Conservation (phyloP, 1,140 invertebrate genomes). For the Philaenus spumarius region DNA sequence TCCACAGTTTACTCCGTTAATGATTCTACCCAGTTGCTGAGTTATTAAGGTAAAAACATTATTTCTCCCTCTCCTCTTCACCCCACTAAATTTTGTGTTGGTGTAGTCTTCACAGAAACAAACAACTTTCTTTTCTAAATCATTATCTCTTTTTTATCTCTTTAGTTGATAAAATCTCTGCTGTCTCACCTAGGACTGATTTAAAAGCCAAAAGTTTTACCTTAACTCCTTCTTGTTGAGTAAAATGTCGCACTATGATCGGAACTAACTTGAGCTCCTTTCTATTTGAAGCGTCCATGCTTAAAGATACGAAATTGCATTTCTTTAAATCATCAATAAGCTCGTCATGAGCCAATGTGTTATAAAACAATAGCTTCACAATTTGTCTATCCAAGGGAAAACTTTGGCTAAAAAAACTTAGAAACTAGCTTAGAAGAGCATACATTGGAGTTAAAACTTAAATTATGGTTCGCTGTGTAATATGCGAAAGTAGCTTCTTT, state of each 20-base stretch:
- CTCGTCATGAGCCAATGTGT: no score
- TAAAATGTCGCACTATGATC: conserved; percentile 28
- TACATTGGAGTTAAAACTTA: no score
- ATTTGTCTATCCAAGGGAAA: conserved; percentile 15
- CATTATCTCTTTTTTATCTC: conserved; percentile 12
- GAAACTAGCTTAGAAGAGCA: no score
- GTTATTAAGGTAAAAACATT: conserved; percentile 30
- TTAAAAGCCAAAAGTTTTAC: conserved; percentile 28
- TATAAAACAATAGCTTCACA: no score
- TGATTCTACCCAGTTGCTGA: conserved; percentile 16
- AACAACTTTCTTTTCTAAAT: conserved; percentile 29
- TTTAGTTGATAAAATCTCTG: conserved; percentile 18
- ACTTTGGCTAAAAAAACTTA: no score
- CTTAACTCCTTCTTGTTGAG: conserved; percentile 24
- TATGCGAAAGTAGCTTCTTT: no score
- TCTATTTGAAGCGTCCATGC: conserved; percentile 29
- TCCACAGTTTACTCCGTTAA: conserved; percentile 26
- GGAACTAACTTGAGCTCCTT: conserved; percentile 29
- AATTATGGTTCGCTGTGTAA: no score
- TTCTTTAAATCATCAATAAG: conserved; percentile 22
- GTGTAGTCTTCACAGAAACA: conserved; percentile 33
- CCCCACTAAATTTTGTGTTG: no score
- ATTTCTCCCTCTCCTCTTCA: conserved; percentile 24
- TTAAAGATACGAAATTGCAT: conserved; percentile 22
- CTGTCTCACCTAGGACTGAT: conserved; percentile 24